These are phyloP conservation scores for Stichodactyla helianthus DNA, from an alignment of 64 coral and sea anemone species.

Conservation along the genomic window DNA sequence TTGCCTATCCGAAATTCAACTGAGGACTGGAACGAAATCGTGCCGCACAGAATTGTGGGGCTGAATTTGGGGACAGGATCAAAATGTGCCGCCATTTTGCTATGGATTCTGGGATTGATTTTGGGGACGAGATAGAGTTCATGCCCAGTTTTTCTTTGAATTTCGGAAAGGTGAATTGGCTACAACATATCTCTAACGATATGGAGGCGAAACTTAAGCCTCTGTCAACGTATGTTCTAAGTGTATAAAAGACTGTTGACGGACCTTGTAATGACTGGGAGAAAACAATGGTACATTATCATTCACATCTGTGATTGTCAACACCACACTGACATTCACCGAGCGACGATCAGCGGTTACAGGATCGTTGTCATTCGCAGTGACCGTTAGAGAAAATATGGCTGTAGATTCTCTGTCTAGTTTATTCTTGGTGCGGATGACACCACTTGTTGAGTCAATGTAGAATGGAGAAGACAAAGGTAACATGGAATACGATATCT, in stretches of 20 bases:
- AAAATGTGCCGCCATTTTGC: too few species aligned
- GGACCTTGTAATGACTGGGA: slow-evolving; percentile 48
- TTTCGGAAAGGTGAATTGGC: too few species aligned
- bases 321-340: slow-evolving; percentile 27
- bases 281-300: slow-evolving; percentile 53
- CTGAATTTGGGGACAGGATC: too few species aligned
- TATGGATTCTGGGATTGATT: too few species aligned
- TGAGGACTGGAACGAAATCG: too few species aligned
- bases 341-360: slow-evolving; percentile 24
- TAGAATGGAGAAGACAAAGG: slow-evolving; percentile 41
- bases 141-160: too few species aligned
- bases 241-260: neutral
- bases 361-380: slow-evolving; percentile 41
- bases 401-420: slow-evolving; percentile 39
- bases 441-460: slow-evolving; percentile 43
- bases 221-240: too few species aligned
- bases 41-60: too few species aligned
- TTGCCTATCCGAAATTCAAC: too few species aligned
- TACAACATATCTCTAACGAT: too few species aligned
- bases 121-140: too few species aligned
- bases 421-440: slow-evolving; percentile 32
- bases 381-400: slow-evolving; percentile 35
- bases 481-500: slow-evolving; percentile 27
- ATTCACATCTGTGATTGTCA: slow-evolving; percentile 47
- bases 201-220: too few species aligned